Conservation (phyloP, 1,140 invertebrate species). For the Chrysomallon squamiferum region DNA sequence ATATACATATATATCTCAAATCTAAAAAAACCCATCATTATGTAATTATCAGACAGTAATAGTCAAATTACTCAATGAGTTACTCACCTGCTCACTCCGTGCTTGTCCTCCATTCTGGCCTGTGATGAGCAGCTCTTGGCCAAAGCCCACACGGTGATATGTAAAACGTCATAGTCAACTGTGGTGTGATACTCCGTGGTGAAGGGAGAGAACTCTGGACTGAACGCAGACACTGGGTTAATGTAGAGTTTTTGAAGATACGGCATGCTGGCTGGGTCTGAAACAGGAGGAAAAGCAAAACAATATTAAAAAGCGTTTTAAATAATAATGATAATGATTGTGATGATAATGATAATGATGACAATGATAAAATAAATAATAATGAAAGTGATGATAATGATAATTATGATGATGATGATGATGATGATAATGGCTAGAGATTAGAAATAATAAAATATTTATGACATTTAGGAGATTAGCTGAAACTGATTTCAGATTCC, state of each 20-base stretch:
- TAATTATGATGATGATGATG: too few relatives aligned
- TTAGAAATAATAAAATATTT: too few relatives aligned
- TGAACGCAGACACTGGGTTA: constrained; percentile 43
- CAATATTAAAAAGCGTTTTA: background rate
- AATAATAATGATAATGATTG: background rate
- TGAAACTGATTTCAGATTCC: too few relatives aligned
- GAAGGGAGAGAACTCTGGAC: constrained; percentile 52
- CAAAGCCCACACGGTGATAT: constrained; percentile 49
- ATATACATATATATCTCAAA: too few relatives aligned
- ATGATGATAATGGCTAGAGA: too few relatives aligned
- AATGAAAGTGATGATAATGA: too few relatives aligned
- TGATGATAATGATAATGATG: background rate
- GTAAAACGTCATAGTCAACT: constrained; percentile 53
- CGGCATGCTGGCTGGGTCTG: constrained; percentile 38
- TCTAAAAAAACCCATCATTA: too few relatives aligned
- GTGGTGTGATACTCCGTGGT: constrained; percentile 47
- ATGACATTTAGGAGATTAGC: too few relatives aligned
- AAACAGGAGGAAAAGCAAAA: constrained; percentile 7
- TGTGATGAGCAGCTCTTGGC: constrained; percentile 57
- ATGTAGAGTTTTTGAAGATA: constrained; percentile 48
- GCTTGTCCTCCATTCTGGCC: constrained; percentile 57
- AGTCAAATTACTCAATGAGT: too few relatives aligned
- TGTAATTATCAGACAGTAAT: too few relatives aligned
- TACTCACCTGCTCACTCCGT: constrained; percentile 52
- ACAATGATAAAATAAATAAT: too few relatives aligned